Conservation (phyloP, 2,888 invertebrate species). For the Yponomeuta plumbellus region DNA sequence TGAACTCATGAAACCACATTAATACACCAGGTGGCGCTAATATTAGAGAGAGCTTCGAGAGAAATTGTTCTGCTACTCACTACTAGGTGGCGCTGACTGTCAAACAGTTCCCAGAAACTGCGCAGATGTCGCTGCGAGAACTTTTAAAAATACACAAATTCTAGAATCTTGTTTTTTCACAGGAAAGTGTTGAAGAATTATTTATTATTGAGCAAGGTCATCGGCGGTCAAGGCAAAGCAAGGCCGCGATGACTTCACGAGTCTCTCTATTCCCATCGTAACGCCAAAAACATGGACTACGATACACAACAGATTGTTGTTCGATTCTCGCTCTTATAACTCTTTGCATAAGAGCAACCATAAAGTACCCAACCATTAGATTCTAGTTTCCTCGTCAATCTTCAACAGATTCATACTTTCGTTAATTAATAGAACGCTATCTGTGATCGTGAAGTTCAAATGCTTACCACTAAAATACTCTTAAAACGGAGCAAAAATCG, state of each 20-base stretch:
- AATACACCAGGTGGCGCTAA: conserved; percentile 21
- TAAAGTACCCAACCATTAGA: too few species aligned
- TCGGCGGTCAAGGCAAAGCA: conserved; percentile 35
- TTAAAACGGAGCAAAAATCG: too few species aligned
- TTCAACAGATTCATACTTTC: too few species aligned
- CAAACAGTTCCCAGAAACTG: neutral
- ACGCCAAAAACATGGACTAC: too few species aligned
- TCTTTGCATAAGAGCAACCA: too few species aligned
- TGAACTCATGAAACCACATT: neutral
- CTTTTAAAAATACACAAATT: neutral
- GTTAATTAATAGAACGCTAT: too few species aligned
- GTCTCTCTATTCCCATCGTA: neutral
- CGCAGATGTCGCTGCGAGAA: conserved; percentile 31
- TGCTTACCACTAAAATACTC: too few species aligned
- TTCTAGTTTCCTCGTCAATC: too few species aligned
- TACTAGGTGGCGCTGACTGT: conserved; percentile 31
- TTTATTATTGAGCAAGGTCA: conserved; percentile 22
- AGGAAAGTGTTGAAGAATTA: conserved; percentile 30
- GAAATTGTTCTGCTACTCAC: conserved; percentile 24
- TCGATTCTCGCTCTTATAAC: too few species aligned
- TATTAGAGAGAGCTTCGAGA: conserved; percentile 5
- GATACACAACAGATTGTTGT: too few species aligned
- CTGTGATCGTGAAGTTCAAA: too few species aligned
- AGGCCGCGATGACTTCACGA: conserved; percentile 30
- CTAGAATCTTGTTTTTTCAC: conserved; percentile 28